Base-by-base conservation (phyloP, 2,888 invertebrate species). In the Thymelicus acteon region DNA sequence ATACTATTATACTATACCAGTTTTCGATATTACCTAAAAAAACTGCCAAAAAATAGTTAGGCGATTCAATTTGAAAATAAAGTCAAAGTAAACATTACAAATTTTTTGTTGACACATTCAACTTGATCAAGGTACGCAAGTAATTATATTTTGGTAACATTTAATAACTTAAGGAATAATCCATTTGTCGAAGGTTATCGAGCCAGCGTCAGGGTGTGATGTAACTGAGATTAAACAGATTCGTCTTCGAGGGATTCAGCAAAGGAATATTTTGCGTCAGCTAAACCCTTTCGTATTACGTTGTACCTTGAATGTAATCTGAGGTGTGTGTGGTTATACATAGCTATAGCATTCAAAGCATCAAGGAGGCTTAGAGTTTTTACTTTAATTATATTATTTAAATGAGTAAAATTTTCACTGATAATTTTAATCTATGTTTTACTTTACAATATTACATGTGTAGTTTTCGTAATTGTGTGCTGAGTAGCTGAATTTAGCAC, bases 241-340 rank as follows among this genome's bases (percentile, higher is more conserved):
- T 54, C 54, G 24, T 54, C 10, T 54, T 12, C 19, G 19, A 52
- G 52, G 52, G 15, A 12, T 54, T 54, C 24, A 24, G 54, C 24
- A 54, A 54, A 52, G 54, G 24, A 54, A 54, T 54, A 24, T 24
- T 54, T 54, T 24, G 24, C 54, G 7, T 54, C 52, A 52, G 52
- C 19, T 52, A 52, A 54, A 54, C 54, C 54, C 54, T 54, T 54
- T 10, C 19, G 24, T 54, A 54, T 54, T 54, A 54, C 24, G 54
- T 54, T 54, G 54, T 54, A 54, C 54, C 54, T 24, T 52, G 10
- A 54, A 24, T 54, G 54, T 54, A 54, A 54, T 54, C 54, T 54
- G 19, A 54, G 54, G 54, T 24, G 24, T 52, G 13, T 15, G 49
- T 15, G 52, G 19, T 54, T 5, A 12, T 19, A 19, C 19, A 19